phyloP scores from a whole-genome alignment of 2,113 vertebrate species.

The Ploceus nigricollis region DNA sequence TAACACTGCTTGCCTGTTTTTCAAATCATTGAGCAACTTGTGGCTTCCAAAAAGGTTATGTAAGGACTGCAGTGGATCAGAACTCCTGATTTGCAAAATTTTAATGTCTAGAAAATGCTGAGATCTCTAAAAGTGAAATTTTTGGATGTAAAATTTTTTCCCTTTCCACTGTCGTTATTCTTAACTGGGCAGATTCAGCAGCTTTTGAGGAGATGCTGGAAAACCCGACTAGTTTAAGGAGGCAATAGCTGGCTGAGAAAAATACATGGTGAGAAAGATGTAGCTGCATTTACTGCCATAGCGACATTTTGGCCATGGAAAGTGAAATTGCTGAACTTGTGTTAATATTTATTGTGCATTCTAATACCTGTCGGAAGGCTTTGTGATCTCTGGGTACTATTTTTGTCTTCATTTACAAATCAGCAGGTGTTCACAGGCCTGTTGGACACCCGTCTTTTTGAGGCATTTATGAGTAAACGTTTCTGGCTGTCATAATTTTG shows the following conservation, averaged over 20 bases:
- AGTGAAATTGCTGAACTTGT: not conserved
- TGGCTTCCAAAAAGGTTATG: not conserved
- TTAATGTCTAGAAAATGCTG: not conserved
- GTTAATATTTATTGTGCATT: not conserved
- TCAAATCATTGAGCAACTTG: not conserved
- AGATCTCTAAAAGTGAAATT: not conserved
- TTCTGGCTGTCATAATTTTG: not conserved
- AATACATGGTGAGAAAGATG: accelerated
- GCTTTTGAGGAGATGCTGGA: not conserved
- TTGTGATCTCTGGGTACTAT: not conserved
- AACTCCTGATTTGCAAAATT: not conserved
- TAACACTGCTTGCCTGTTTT: not conserved
- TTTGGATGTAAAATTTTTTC: not conserved
- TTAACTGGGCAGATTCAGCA: not conserved
- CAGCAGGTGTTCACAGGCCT: slow-evolving; percentile 7
- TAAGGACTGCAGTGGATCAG: not conserved
- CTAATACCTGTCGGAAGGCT: not conserved
- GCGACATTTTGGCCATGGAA: accelerated
- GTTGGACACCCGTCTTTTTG: slow-evolving; percentile 8
- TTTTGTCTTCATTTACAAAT: slow-evolving; percentile 18
- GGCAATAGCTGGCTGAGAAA: not conserved
- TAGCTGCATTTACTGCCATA: not conserved
- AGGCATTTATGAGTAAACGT: not conserved
- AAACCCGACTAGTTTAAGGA: not conserved
- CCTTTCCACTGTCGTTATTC: accelerated